Evolutionary conservation across 2,797 vertebrate genomes (phyloP).

Genomic region (Erpetoichthys calabaricus): DNA sequence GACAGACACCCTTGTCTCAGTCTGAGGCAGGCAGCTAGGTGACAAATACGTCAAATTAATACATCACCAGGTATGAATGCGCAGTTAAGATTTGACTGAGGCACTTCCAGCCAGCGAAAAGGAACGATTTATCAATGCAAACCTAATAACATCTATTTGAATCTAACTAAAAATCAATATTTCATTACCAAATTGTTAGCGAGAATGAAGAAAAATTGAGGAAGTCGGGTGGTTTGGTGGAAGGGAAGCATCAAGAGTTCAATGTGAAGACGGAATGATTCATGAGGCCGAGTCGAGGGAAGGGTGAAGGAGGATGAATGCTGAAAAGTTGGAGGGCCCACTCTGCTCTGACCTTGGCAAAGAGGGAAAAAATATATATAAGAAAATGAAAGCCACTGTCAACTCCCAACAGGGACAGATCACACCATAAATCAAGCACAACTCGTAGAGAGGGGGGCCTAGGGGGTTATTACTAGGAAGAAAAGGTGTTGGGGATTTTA

Average conservation of each 20-base stretch:
- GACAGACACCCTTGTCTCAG: conserved; percentile 28
- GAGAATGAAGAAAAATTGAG: conserved; percentile 99
- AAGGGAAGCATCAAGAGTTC: conserved; percentile 80
- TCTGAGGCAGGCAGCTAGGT: conserved; percentile 36
- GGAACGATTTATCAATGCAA: conserved; percentile 99
- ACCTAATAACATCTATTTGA: conserved; percentile 99
- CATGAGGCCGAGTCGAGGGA: conserved; percentile 68
- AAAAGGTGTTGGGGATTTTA: conserved; percentile 19
- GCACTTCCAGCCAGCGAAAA: conserved; percentile 68
- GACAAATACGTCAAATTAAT: conserved; percentile 62
- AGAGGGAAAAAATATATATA: conserved; percentile 49
- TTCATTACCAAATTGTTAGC: conserved; percentile 99
- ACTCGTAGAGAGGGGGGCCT: conserved; percentile 28
- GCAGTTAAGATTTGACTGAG: conserved; percentile 68
- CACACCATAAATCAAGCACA: conserved; percentile 68
- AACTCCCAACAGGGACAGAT: conserved; percentile 67
- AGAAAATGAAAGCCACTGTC: conserved; percentile 85
- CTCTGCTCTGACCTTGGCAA: conserved; percentile 79
- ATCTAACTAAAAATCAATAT: conserved; percentile 99
- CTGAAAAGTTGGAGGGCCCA: conserved; percentile 61
- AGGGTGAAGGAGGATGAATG: conserved; percentile 54
- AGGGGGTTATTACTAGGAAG: conserved; percentile 5
- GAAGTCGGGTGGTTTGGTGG: conserved; percentile 78
- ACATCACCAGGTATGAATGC: conserved; percentile 65
- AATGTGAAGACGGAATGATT: conserved; percentile 96